Conservation (phyloP, 1,140 invertebrate species). For the Leptopilina boulardi region DNA sequence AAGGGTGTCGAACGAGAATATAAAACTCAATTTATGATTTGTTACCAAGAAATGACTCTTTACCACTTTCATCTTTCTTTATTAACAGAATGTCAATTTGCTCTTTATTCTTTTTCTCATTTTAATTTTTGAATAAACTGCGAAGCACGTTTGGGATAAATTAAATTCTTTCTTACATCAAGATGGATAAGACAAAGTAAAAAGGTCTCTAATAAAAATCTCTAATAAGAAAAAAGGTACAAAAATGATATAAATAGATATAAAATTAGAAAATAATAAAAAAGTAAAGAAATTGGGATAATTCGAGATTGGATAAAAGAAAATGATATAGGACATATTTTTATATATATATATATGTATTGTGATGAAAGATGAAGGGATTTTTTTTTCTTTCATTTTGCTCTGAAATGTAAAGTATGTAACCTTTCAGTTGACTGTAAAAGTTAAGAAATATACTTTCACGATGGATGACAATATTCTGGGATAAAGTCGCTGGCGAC, state of each 20-base stretch:
- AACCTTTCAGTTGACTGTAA: slow-evolving; percentile 12
- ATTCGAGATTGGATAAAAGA: too few species aligned
- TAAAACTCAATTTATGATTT: not conserved
- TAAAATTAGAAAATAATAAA: too few species aligned
- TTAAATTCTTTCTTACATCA: too few species aligned
- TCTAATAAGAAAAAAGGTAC: too few species aligned
- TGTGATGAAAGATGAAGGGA: not conserved
- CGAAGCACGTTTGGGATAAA: too few species aligned
- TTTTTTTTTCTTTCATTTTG: not conserved
- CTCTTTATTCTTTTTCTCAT: too few species aligned
- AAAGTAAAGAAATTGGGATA: too few species aligned
- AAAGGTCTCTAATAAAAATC: too few species aligned
- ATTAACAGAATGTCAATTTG: not conserved
- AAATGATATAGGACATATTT: too few species aligned
- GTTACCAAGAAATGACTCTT: not conserved
- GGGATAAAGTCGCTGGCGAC: slow-evolving; percentile 51
- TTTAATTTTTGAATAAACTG: too few species aligned
- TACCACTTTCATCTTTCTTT: not conserved
- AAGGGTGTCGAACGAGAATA: slow-evolving; percentile 6
- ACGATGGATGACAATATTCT: slow-evolving; percentile 53
- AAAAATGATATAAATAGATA: too few species aligned
- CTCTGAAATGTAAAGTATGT: slow-evolving; percentile 13
- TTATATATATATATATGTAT: not conserved
- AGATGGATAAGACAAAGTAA: too few species aligned
- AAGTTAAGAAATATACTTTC: slow-evolving; percentile 38